These are phyloP conservation scores for Phoeniculus purpureus DNA, from an alignment of 2,797 vertebrate genomes.

Conservation along the genomic window DNA sequence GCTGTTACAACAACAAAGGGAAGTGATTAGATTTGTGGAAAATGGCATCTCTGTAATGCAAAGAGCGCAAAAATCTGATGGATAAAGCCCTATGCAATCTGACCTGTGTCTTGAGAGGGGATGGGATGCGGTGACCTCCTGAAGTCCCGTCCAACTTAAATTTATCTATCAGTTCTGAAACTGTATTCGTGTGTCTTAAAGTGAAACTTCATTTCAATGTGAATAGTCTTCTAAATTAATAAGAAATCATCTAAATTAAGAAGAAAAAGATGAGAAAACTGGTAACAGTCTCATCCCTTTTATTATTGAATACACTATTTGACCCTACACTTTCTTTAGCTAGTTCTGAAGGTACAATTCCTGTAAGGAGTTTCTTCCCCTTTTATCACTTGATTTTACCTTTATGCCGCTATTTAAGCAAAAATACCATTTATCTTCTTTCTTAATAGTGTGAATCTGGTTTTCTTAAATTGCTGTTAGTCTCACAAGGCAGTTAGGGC, in stretches of 20 bases:
- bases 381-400: neutral
- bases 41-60: neutral
- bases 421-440: neutral
- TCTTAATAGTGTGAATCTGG: rapidly evolving
- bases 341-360: neutral
- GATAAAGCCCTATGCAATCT: neutral
- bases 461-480: neutral
- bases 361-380: neutral
- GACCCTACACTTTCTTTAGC: neutral
- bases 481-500: neutral
- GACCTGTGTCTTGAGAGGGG: neutral
- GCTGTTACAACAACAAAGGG: neutral
- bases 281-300: neutral
- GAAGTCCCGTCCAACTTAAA: neutral
- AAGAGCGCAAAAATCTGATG: neutral
- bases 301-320: neutral
- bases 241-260: neutral
- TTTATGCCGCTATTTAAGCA: neutral
- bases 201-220: neutral
- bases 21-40: neutral
- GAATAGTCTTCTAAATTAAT: neutral
- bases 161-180: neutral
- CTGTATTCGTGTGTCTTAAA: neutral
- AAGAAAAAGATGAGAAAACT: neutral
- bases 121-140: neutral